Base-by-base conservation (phyloP, 2,888 invertebrate species). In the Dryadula phaetusa region DNA sequence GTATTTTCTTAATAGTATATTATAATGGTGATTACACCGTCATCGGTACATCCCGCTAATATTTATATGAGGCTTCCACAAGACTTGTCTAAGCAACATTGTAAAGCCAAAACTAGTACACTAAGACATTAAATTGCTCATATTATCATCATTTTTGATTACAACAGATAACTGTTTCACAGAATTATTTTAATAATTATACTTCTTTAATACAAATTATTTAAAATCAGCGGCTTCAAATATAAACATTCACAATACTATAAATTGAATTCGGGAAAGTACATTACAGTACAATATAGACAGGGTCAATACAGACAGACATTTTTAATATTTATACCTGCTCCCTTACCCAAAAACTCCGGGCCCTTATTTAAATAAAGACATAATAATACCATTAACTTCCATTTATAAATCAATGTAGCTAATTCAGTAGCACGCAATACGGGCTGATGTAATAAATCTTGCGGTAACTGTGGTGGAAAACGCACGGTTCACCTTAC, bases 351-450 rank as follows among this genome's bases (percentile, higher is more conserved):
- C 58, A 47, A 54, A 54, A 54, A n/a, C n/a, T 44, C 62, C 8
- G 28, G 12, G 60, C 46, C 40, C 64, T 56, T 70, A 77, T 77
- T 81, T 78, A 79, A 76, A 79, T 80, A 81, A 82, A 82, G 77
- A 80, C 77, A 75, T 81, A 82, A 82, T 79, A 78, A 79, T 76
- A 62, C 61, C 61, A 66, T 82, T 82, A 82, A 76, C 74, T 77
- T 74, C 73, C 77, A 77, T 82, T 78, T 79, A 82, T 82, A 83
- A 84, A 84, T 84, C 84, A 79, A 79, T 73, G 64, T 70, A 72
- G 73, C 70, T 76, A 77, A 76, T 75, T 73, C 69, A 67, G 71
- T 66, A 67, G 52, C 72, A 71, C 70, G 72, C 72, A 72, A 74
- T 69, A 75, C 72, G 73, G 69, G 73, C 69, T 66, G 67, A 61